phyloP scores from a whole-genome alignment of 2,888 invertebrate species.

The Tetrapedia diversipes region DNA sequence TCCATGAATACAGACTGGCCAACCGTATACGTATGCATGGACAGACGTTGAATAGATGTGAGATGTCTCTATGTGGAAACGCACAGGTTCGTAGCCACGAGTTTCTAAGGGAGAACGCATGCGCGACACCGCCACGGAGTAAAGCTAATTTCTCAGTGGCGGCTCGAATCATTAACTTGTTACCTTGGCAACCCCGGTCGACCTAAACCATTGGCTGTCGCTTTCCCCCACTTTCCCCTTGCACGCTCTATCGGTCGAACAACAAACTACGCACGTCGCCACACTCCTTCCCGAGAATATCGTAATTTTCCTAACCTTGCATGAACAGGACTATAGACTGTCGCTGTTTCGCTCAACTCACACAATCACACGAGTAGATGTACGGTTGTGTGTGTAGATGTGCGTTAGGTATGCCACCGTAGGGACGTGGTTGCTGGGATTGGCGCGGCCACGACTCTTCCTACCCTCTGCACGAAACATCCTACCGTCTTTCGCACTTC shows the following conservation, averaged over 20 bases:
- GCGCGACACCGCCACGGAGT: constrained; percentile 60
- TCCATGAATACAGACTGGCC: neutral
- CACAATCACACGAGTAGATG: neutral
- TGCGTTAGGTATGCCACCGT: constrained; percentile 28
- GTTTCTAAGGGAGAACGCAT: constrained; percentile 41
- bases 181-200: constrained; percentile 81
- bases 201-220: constrained; percentile 79
- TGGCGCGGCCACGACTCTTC: constrained; percentile 68
- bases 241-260: constrained; percentile 66
- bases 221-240: constrained; percentile 68
- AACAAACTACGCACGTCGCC: constrained; percentile 61
- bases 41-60: neutral
- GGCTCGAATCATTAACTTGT: constrained; percentile 83
- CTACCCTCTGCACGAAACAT: constrained; percentile 64
- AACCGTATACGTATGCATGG: neutral
- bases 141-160: constrained; percentile 81
- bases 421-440: constrained; percentile 66
- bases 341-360: constrained; percentile 26
- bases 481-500: constrained; percentile 64
- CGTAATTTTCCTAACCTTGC: constrained; percentile 54
- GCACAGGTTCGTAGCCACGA: constrained; percentile 31
- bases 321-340: constrained; percentile 54
- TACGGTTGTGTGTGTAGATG: constrained; percentile 11
- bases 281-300: constrained; percentile 52
- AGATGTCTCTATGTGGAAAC: constrained; percentile 29